phyloP scores from a whole-genome alignment of 2,113 vertebrate species.

The Rhodinocichla rosea region DNA sequence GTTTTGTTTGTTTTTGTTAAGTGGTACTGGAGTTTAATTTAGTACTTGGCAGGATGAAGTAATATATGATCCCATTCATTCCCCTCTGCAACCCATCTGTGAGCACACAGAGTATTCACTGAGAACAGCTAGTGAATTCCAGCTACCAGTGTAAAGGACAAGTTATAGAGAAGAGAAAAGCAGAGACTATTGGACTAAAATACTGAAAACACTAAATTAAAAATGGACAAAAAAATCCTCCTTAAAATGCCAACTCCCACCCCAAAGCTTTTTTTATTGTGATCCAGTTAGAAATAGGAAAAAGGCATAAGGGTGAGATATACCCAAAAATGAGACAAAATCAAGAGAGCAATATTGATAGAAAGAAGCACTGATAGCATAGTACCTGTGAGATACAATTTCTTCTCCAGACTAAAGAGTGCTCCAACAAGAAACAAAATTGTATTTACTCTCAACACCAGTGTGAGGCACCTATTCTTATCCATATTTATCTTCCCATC shows the following conservation, averaged over 20 bases:
- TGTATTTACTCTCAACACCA: not conserved
- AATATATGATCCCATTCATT: not conserved
- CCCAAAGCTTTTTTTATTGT: not conserved
- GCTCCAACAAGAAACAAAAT: not conserved
- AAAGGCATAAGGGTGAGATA: not conserved
- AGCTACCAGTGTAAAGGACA: not conserved
- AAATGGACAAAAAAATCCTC: fast-evolving
- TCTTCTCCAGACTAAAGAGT: not conserved
- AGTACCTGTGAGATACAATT: not conserved
- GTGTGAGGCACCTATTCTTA: not conserved
- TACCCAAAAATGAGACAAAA: not conserved
- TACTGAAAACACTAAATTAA: not conserved
- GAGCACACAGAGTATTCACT: not conserved
- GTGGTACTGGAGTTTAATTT: not conserved
- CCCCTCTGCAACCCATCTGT: not conserved
- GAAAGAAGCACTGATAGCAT: not conserved
- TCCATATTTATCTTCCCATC: not conserved
- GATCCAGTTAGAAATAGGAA: not conserved
- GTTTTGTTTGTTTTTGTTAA: not conserved
- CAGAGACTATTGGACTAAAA: not conserved
- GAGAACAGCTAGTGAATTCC: not conserved
- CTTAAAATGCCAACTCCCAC: not conserved
- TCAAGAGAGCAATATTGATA: not conserved
- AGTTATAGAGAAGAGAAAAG: not conserved
- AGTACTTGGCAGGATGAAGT: not conserved